Evolutionary conservation across 2,888 invertebrate genomes (phyloP).

Genomic region (Crepidodera aurea): DNA sequence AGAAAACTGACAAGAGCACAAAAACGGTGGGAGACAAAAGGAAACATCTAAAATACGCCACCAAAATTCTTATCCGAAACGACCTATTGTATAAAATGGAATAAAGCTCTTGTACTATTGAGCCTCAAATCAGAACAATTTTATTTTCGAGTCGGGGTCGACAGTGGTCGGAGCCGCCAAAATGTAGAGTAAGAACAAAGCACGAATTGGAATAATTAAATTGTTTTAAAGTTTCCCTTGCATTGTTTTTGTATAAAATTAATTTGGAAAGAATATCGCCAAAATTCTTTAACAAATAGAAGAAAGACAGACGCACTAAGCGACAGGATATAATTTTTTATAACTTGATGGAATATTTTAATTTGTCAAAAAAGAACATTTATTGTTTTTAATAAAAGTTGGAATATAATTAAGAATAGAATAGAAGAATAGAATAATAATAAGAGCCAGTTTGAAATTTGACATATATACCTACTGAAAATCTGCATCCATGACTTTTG

Average conservation of each 20-base stretch:
- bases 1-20: neutral
- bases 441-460: too few relatives aligned
- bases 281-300: conserved; percentile 3
- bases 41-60: conserved; percentile 4
- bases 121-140: conserved; percentile 4
- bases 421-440: too few relatives aligned
- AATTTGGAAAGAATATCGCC: conserved; percentile 1
- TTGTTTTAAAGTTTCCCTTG: conserved; percentile 9
- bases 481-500: too few relatives aligned
- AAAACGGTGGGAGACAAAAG: conserved; percentile 3
- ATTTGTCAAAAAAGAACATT: too few relatives aligned
- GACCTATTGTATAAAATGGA: conserved; percentile 4
- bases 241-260: conserved; percentile 2
- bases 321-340: neutral
- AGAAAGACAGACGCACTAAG: neutral
- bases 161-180: neutral
- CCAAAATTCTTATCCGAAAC: conserved; percentile 1
- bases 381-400: too few relatives aligned
- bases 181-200: conserved; percentile 3
- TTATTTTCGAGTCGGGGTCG: conserved; percentile 3
- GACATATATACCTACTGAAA: too few relatives aligned
- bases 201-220: conserved; percentile 10
- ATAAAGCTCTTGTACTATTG: conserved; percentile 1
- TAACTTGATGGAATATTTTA: neutral
- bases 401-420: too few relatives aligned